Base-by-base conservation (phyloP, 2,888 invertebrate species). In the Drosophila tripunctata region DNA sequence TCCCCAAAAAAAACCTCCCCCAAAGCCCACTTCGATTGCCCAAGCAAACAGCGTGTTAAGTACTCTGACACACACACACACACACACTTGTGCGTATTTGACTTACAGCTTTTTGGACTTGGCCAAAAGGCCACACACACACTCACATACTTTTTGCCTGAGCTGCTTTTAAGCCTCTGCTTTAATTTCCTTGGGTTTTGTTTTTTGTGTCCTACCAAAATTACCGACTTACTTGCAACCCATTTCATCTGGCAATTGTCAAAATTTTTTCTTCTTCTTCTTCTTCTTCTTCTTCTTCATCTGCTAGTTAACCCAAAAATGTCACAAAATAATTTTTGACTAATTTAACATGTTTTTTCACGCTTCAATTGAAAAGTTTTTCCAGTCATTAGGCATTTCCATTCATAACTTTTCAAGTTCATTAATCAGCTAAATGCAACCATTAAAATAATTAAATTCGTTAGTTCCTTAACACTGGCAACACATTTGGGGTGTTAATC, bases 11-110 rank as follows among this genome's bases (percentile, higher is more conserved):
- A 24, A 7, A 24, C 12, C 38, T 35, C 7, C 10, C 10, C n/a
- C n/a, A n/a, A n/a, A n/a, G n/a, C n/a, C n/a, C n/a, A 12, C 12
- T 40, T 19, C 52, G 30, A 62, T 71, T 54, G 65, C 47, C 55
- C 48, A 56, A 63, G 57, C 57, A 78, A 80, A 71, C 63, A 78
- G 63, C 41, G 61, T 73, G 76, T 69, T 86, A 79, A 80, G 83
- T 82, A 78, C 73, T 60, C 54, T 43, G 40, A 22, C 51, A 31
- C 44, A 56, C 43, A 36, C 52, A 30, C 48, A 36, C 40, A 24
- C 33, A 14, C 33, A 56, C 47, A 33, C 36, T 24, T 24, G 14
- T 19, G 31, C n/a, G 40, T 55, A 54, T 71, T 68, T 64, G 57
- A 52, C 58, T 66, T 52, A 56, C 27, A 31, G 72, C 56, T 71